These are phyloP conservation scores for Horisme vitalbata DNA, from an alignment of 2,888 invertebrate genomes.

Conservation along the genomic window DNA sequence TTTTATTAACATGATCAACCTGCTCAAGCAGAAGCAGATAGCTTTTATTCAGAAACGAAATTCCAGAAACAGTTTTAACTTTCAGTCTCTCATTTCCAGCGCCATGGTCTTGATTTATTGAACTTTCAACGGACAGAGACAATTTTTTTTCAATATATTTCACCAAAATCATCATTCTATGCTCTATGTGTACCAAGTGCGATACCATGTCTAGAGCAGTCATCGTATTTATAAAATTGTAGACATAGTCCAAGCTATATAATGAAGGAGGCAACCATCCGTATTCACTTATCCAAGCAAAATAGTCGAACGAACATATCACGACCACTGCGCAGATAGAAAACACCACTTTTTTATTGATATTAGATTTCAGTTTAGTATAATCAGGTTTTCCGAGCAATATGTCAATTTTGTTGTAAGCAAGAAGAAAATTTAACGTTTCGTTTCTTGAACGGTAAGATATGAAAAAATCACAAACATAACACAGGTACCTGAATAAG, in stretches of 20 bases:
- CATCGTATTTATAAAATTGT: constrained; percentile 34
- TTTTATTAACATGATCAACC: constrained; percentile 29
- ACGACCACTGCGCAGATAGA: constrained; percentile 5
- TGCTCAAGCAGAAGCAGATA: constrained; percentile 37
- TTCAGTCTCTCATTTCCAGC: no score
- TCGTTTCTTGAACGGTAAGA: background rate
- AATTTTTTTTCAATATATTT: constrained; percentile 19
- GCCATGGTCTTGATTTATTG: no score
- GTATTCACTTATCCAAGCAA: constrained; percentile 15
- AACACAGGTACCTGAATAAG: background rate
- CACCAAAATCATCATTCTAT: constrained; percentile 25
- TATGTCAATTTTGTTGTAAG: constrained; percentile 35
- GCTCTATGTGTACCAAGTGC: constrained; percentile 38
- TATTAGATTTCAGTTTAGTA: constrained; percentile 27
- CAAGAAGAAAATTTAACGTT: background rate
- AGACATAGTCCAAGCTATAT: constrained; percentile 34
- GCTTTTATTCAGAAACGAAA: constrained; percentile 28
- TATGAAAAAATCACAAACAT: constrained; percentile 2
- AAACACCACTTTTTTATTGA: constrained; percentile 7
- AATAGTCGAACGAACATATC: constrained; percentile 22
- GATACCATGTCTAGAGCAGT: constrained; percentile 29
- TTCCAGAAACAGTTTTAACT: no score
- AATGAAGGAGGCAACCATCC: constrained; percentile 15
- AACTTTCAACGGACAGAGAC: background rate
- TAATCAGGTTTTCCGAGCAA: constrained; percentile 32